phyloP scores from a whole-genome alignment of 2,888 invertebrate genomes.

The Drosophila hawaiiensis region DNA sequence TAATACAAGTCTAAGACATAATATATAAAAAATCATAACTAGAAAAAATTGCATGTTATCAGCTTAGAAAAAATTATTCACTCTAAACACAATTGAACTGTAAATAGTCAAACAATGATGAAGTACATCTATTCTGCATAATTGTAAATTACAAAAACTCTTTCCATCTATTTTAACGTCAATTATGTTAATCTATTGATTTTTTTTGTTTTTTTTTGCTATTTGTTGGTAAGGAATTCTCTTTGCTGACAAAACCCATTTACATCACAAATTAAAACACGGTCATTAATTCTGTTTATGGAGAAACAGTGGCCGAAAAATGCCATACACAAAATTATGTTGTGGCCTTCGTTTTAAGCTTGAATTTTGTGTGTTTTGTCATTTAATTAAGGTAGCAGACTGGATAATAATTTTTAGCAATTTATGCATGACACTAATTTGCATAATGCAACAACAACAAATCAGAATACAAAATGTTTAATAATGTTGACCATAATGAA shows the following conservation, averaged over 20 bases:
- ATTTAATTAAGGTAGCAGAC: conserved; percentile 70
- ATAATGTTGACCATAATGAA: conserved; percentile 51
- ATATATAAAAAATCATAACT: not conserved
- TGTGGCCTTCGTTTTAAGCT: conserved; percentile 23
- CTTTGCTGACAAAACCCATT: conserved; percentile 37
- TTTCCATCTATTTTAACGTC: not conserved
- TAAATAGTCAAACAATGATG: not conserved
- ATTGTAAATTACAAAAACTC: conserved; percentile 2
- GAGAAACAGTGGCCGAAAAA: conserved; percentile 6
- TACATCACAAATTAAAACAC: conserved; percentile 32
- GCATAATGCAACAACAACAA: conserved; percentile 73
- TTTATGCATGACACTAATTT: conserved; percentile 70
- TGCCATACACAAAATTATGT: conserved; percentile 1
- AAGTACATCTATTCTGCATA: not conserved
- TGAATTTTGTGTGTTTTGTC: conserved; percentile 44
- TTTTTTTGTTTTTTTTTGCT: not conserved
- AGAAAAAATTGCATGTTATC: not conserved
- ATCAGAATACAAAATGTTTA: conserved; percentile 71
- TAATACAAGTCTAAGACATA: not conserved
- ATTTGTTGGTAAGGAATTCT: conserved; percentile 6
- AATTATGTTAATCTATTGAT: conserved; percentile 42
- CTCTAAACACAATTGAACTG: not conserved
- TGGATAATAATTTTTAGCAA: conserved; percentile 63
- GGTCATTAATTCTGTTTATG: conserved; percentile 57
- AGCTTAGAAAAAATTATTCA: not conserved